Evolutionary conservation across 2,888 invertebrate genomes (phyloP).

Genomic region (Rhagonycha fulva): DNA sequence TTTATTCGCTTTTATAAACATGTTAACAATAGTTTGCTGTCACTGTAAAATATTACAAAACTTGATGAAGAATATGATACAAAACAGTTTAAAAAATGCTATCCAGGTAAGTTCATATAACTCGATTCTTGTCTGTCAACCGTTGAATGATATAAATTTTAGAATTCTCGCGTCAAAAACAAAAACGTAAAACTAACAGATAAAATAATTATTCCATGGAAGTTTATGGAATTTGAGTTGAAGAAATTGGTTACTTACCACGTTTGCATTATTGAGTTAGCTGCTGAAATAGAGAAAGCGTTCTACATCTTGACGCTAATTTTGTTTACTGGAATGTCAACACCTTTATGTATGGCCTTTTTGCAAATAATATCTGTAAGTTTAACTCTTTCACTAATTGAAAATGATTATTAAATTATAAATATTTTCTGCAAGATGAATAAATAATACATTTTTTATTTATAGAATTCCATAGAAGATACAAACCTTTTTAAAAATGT

Average conservation of each 20-base stretch:
- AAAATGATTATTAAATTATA: too few relatives aligned
- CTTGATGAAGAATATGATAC: neutral
- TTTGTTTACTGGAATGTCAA: neutral
- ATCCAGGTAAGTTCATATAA: neutral
- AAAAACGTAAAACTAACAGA: neutral
- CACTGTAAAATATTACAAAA: neutral
- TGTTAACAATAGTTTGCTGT: neutral
- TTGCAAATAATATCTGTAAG: neutral
- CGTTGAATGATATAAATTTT: neutral
- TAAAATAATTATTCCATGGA: neutral
- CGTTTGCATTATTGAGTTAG: neutral
- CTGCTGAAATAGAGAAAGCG: neutral
- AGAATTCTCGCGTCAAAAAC: neutral
- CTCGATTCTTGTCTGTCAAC: neutral
- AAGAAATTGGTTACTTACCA: neutral
- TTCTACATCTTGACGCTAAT: neutral
- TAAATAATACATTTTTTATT: too few relatives aligned
- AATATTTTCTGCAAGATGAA: too few relatives aligned
- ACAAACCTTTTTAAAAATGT: neutral
- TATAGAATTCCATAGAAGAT: neutral
- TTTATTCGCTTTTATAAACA: neutral
- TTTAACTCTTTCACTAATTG: neutral
- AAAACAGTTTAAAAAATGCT: neutral
- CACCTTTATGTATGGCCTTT: neutral
- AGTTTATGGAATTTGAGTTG: neutral